Evolutionary conservation across 2,888 invertebrate genomes (phyloP).

Genomic region (Ectropis crepuscularia): DNA sequence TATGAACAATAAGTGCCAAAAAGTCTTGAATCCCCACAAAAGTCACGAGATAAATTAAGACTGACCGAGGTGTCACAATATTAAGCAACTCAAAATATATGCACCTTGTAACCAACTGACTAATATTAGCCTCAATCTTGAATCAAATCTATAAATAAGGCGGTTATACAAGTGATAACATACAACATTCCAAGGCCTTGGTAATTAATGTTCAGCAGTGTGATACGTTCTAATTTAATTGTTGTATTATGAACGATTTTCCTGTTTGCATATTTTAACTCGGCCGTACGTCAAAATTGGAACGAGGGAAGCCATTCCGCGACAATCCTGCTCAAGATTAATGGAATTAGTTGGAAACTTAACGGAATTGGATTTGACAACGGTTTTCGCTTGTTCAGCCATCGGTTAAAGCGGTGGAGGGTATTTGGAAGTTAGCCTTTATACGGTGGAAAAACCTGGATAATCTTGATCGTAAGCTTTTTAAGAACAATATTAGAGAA

Average conservation of each 20-base stretch:
- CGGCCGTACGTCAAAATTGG: constrained; percentile 38
- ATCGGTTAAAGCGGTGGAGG: constrained; percentile 15
- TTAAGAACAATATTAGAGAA: not conserved
- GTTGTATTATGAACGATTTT: constrained; percentile 11
- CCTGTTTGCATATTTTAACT: constrained; percentile 18
- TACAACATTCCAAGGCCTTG: constrained; percentile 5
- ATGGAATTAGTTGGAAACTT: constrained; percentile 50
- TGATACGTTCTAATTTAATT: not conserved
- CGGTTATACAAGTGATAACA: not conserved
- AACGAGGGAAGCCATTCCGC: constrained; percentile 49
- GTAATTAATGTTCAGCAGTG: constrained; percentile 3
- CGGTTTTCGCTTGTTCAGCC: constrained; percentile 38
- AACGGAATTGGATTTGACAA: constrained; percentile 53
- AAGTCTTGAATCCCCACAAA: too few relatives aligned
- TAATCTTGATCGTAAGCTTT: constrained; percentile 6
- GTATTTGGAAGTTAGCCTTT: constrained; percentile 22
- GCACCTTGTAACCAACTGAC: constrained; percentile 3
- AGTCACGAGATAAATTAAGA: too few relatives aligned
- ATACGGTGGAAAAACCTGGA: constrained; percentile 9
- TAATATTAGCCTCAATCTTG: not conserved
- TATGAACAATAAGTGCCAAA: too few relatives aligned
- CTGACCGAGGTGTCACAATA: too few relatives aligned
- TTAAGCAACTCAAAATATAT: not conserved
- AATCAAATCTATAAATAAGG: constrained; percentile 7
- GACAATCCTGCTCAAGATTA: constrained; percentile 50